Percentiles rank a stretch among this genome's conserved stretches.
Evolutionary conservation across 2,113 vertebrate species (phyloP).

Genomic region (Hippopotamus amphibius): DNA sequence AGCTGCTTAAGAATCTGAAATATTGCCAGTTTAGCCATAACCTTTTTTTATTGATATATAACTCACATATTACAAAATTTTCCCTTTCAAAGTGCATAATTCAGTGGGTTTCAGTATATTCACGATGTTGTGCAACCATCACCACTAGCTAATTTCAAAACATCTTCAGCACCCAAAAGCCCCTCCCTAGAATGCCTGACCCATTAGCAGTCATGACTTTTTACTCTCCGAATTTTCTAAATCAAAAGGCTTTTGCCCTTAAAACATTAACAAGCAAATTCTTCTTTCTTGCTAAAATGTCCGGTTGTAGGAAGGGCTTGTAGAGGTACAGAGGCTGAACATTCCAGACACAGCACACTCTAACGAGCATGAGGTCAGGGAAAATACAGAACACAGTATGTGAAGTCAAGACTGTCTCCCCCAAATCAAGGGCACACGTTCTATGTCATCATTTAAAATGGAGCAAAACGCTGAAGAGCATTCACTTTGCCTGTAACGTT

Average conservation of each 20-base stretch:
- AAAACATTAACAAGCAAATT: slow-evolving; percentile 27
- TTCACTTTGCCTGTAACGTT: neutral
- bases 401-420: neutral
- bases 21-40: slow-evolving; percentile 67
- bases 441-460: neutral
- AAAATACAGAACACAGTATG: neutral
- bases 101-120: neutral
- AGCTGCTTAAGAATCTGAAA: slow-evolving; percentile 32
- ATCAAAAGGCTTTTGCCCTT: slow-evolving; percentile 11
- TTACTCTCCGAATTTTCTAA: slow-evolving; percentile 68
- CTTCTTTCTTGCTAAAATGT: neutral
- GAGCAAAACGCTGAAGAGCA: neutral
- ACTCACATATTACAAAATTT: neutral
- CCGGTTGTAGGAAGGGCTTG: neutral
- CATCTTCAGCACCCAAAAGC: neutral
- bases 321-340: neutral
- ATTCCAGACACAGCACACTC: neutral
- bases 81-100: neutral
- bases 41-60: neutral
- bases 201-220: neutral
- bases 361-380: neutral
- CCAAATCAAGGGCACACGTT: neutral
- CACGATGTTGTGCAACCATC: neutral
- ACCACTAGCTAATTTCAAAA: neutral
- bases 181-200: neutral